Evolutionary conservation across 2,113 vertebrate genomes (phyloP), one percentile per base, ranked within the genome.

Genomic region (Girardinichthys multiradiatus): DNA sequence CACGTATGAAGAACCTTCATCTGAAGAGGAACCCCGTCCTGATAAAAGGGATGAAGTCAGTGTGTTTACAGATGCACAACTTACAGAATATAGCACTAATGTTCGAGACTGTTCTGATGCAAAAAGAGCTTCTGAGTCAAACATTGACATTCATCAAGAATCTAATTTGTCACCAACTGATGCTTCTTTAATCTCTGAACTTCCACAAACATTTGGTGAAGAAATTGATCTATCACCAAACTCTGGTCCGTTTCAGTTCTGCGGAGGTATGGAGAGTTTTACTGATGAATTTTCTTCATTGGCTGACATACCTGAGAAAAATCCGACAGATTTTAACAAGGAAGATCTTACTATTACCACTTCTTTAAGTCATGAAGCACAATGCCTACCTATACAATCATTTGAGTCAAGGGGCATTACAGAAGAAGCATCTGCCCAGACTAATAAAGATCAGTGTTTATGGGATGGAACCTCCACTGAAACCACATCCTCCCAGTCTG

Each of bases 401-500:
- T 8, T 37, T 74, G 28, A 79, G 27, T 69, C 45, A 68, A 71
- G 11, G 28, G 28, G 6, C 70, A 21, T 31, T 29, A 64, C 28
- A 58, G 67, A 73, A 59, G 76, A 87, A 72, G 37, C 30, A 30
- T 29, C 62, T 30, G 29, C 28, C 45, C 14, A 80, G 15, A 66
- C 17, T 85, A 54, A 39, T n/a, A 51, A 64, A 71, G 66, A 82
- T 70, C 27, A 76, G 15, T 13, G 71, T 80, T 79, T 73, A 62
- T 66, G 30, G 39, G 54, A 86, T 45, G 51, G 35, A 48, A 54
- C 61, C 30, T 73, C 76, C 51, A n/a, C 14, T 29, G 76, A 89
- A 21, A 33, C 48, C 3, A 24, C 15, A 68, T 90, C 80, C 45
- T 74, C 86, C 68, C 76, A 83, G 29, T 85, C 75, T 70, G 28